These are phyloP conservation scores for Periparus ater DNA, from an alignment of 2,797 vertebrate species.

Conservation along the genomic window DNA sequence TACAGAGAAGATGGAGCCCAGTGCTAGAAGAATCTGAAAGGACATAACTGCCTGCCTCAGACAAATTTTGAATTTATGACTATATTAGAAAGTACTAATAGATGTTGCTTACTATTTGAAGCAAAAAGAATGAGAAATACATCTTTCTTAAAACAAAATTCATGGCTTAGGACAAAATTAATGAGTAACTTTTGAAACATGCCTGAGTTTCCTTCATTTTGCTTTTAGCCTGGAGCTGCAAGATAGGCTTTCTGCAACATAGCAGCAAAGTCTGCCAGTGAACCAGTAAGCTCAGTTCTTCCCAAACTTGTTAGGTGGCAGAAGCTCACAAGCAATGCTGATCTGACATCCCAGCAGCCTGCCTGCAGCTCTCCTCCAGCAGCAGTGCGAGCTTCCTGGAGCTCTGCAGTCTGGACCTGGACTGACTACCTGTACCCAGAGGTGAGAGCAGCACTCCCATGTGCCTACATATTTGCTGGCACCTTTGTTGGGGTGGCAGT, in stretches of 20 bases:
- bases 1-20: background rate
- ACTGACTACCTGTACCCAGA: background rate
- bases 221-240: background rate
- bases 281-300: constrained; percentile 13
- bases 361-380: background rate
- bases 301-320: constrained; percentile 29
- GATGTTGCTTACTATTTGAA: background rate
- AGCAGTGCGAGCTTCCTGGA: background rate
- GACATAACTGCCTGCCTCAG: background rate
- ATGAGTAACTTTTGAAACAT: background rate
- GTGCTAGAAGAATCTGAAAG: background rate
- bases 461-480: accelerated
- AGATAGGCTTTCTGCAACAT: background rate
- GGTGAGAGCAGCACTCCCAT: background rate
- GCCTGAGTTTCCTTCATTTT: background rate
- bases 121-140: background rate
- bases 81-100: background rate
- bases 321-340: background rate
- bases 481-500: background rate
- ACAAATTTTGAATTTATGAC: background rate
- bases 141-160: background rate
- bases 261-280: background rate
- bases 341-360: background rate
- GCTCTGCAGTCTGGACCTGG: background rate
- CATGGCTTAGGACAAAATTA: background rate